Base-by-base conservation (phyloP, 1,140 invertebrate species). In the Copidosoma floridanum region DNA sequence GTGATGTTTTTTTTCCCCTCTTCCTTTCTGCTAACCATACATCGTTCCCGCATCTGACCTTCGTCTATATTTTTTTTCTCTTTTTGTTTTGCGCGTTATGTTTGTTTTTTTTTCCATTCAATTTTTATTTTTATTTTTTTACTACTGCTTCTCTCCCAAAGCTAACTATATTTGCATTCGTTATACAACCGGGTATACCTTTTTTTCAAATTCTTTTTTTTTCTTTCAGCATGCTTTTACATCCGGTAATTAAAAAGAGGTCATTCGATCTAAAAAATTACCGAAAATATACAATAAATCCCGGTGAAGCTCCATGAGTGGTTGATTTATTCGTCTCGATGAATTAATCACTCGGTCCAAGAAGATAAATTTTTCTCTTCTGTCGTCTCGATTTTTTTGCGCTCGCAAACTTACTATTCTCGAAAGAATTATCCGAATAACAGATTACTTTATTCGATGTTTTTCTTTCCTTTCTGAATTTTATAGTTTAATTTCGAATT, bases 151-250 rank as follows among this genome's bases (percentile, higher is more conserved):
- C n/a, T 52, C 24, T 50, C 38, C 43, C 8, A n/a, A n/a, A 1
- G 20, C 27, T 56, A 56, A 52, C 27, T 48, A 11, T 24, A 52
- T 44, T 59, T 59, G 21, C 57, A 51, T 58, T 59, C 40, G 27
- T 52, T 50, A 41, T 41, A 32, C 32, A 50, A 50, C n/a, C n/a
- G n/a, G n/a, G 16, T 50, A 32, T 20, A 18, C n/a, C 20, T 40
- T 40, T 40, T n/a, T 16, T 43, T 43, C 51, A 8, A 43, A 32
- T 32, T 0, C 3, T 18, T 32, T 41, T 43, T 35, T 44, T 32
- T 23, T 44, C 3, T 27, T 11, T n/a, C n/a, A n/a, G n/a, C n/a
- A n/a, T n/a, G n/a, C n/a, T n/a, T n/a, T n/a, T n/a, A n/a, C n/a
- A n/a, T n/a, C n/a, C n/a, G n/a, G n/a, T n/a, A n/a, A n/a, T n/a